Evolutionary conservation across 2,888 invertebrate species (phyloP).

Genomic region (Andricus quercusramuli): DNA sequence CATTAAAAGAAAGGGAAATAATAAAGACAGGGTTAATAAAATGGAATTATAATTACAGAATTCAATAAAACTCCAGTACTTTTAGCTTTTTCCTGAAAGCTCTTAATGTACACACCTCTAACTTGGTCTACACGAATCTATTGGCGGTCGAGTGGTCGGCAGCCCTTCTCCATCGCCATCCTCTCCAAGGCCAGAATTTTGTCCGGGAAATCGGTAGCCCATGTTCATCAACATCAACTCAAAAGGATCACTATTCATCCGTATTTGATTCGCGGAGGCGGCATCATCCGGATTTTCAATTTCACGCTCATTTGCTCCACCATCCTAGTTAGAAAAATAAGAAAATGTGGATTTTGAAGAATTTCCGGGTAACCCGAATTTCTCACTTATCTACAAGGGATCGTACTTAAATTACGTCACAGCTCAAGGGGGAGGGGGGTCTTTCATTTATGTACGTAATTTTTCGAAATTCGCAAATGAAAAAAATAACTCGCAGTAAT

Average conservation of each 20-base stretch:
- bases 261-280: constrained; percentile 92
- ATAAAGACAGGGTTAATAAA: constrained; percentile 47
- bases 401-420: too few species aligned
- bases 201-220: constrained; percentile 79
- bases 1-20: constrained; percentile 26
- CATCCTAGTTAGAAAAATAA: constrained; percentile 80
- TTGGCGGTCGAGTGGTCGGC: constrained; percentile 66
- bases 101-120: constrained; percentile 69
- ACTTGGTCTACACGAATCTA: constrained; percentile 81
- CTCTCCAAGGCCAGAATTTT: constrained; percentile 67
- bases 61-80: constrained; percentile 59
- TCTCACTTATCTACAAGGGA: too few species aligned
- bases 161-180: constrained; percentile 71
- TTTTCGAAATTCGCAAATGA: too few species aligned
- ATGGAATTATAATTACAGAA: constrained; percentile 60
- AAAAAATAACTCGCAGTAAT: too few species aligned
- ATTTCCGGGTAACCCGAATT: too few species aligned
- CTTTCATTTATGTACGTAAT: too few species aligned
- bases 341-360: too few species aligned
- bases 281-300: constrained; percentile 85
- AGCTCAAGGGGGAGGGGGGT: too few species aligned
- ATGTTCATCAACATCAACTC: constrained; percentile 92
- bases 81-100: constrained; percentile 50
- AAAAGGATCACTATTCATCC: constrained; percentile 96
- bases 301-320: constrained; percentile 82